These are phyloP conservation scores for Lamprotornis superbus DNA, from an alignment of 2,113 vertebrate genomes.

Conservation along the genomic window DNA sequence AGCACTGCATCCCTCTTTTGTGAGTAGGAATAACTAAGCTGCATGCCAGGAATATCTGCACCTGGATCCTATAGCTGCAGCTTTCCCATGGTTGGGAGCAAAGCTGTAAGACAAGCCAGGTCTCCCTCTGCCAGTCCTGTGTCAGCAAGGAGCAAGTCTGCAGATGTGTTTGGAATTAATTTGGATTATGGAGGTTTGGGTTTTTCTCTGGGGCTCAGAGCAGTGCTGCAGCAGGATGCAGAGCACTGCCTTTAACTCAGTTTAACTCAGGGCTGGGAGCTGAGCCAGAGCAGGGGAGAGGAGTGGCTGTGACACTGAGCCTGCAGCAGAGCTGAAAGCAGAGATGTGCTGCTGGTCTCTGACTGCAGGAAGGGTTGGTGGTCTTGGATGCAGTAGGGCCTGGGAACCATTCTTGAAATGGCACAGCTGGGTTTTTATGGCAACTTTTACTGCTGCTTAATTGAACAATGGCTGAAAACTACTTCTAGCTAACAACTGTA, in stretches of 20 bases:
- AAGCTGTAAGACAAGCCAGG: neutral
- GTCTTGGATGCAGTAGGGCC: neutral
- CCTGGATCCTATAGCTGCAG: neutral
- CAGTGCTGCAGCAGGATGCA: neutral
- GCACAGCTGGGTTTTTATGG: neutral
- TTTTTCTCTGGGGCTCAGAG: neutral
- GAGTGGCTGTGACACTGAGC: neutral
- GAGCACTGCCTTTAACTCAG: neutral
- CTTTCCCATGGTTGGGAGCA: neutral
- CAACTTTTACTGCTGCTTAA: slow-evolving; percentile 9
- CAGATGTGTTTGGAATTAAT: neutral
- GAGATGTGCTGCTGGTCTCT: neutral
- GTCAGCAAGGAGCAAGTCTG: neutral
- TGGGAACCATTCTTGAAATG: neutral
- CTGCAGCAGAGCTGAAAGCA: neutral
- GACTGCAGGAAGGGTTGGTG: neutral
- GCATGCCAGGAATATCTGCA: neutral
- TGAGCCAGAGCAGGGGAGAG: neutral
- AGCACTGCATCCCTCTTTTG: neutral
- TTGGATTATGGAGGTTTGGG: neutral
- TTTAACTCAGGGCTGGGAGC: neutral
- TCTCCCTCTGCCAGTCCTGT: neutral
- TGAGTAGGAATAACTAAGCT: neutral
- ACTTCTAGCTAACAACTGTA: neutral
- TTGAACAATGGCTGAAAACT: neutral